Evolutionary conservation across 2,888 invertebrate species (phyloP).

Genomic region (Stenolophus ochropezus): DNA sequence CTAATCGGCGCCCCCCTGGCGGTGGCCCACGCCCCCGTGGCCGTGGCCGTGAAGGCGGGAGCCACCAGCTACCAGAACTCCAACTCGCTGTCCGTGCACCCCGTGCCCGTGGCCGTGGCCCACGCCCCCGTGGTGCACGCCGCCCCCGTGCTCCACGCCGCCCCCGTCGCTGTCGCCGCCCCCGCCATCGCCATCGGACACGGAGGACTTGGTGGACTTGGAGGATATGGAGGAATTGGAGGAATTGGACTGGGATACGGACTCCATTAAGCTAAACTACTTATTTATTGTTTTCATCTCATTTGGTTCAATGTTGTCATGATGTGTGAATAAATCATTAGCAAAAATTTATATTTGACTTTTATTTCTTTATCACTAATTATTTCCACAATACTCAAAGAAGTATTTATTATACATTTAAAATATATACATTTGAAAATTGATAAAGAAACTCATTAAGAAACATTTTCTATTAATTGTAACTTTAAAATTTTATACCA

Average conservation of each 20-base stretch:
- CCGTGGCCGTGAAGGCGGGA: conserved; percentile 63
- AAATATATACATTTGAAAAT: too few relatives aligned
- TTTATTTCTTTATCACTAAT: too few relatives aligned
- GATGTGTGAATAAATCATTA: conserved; percentile 60
- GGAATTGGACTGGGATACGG: conserved; percentile 40
- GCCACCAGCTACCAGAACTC: conserved; percentile 61
- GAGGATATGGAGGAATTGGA: conserved; percentile 21
- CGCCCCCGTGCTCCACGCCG: conserved; percentile 49
- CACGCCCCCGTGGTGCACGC: conserved; percentile 44
- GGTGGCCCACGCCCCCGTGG: conserved; percentile 68
- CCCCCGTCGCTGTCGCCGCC: conserved; percentile 60
- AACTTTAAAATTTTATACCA: too few relatives aligned
- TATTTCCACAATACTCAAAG: too few relatives aligned
- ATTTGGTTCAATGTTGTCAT: conserved; percentile 38
- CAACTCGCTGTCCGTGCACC: conserved; percentile 57
- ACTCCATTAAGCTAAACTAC: conserved; percentile 42
- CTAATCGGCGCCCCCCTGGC: conserved; percentile 48
- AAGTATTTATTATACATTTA: too few relatives aligned
- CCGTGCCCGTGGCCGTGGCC: conserved; percentile 50
- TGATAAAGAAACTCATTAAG: too few relatives aligned
- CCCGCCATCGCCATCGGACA: conserved; percentile 60
- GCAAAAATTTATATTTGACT: conserved; percentile 38
- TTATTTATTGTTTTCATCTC: conserved; percentile 47
- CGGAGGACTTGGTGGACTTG: conserved; percentile 50
- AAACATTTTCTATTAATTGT: too few relatives aligned